Conservation (phyloP, 2,797 vertebrate genomes). For the Eulemur coronatus region DNA sequence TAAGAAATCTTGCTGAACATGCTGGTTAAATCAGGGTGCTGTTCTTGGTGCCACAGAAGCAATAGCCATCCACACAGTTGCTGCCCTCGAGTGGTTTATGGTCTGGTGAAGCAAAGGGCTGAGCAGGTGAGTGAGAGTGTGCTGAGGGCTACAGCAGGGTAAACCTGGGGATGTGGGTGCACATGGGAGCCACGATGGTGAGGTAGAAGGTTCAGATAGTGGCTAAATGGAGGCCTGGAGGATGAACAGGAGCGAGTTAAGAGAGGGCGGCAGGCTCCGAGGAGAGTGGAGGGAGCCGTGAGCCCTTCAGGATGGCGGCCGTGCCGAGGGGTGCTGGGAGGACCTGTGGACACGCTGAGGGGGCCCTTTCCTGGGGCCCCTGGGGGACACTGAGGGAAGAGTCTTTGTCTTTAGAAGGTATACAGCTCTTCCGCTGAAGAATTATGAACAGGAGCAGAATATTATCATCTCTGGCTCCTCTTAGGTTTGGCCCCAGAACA, state of each 20-base stretch:
- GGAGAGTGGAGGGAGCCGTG: accelerated
- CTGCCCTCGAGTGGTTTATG: not conserved
- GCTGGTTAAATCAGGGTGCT: not conserved
- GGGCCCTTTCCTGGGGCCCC: not conserved
- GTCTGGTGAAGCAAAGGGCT: not conserved
- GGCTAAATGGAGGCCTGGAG: not conserved
- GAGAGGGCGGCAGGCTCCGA: accelerated
- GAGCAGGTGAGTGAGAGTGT: not conserved
- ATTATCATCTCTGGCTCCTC: not conserved
- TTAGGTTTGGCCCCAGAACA: not conserved
- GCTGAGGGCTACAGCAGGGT: not conserved
- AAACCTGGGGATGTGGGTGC: not conserved
- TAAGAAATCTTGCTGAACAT: not conserved
- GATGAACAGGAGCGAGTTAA: not conserved
- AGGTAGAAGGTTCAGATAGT: not conserved
- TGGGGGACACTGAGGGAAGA: not conserved
- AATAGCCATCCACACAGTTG: too few relatives aligned
- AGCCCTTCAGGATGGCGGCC: not conserved
- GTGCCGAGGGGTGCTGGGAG: not conserved
- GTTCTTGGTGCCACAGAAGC: not conserved
- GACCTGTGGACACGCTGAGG: not conserved
- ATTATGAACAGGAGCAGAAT: not conserved
- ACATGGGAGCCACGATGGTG: accelerated
- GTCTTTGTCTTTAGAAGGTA: not conserved
- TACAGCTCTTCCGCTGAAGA: not conserved